phyloP scores from a whole-genome alignment of 2,797 vertebrate species.

The Triplophysa yarkandensis region DNA sequence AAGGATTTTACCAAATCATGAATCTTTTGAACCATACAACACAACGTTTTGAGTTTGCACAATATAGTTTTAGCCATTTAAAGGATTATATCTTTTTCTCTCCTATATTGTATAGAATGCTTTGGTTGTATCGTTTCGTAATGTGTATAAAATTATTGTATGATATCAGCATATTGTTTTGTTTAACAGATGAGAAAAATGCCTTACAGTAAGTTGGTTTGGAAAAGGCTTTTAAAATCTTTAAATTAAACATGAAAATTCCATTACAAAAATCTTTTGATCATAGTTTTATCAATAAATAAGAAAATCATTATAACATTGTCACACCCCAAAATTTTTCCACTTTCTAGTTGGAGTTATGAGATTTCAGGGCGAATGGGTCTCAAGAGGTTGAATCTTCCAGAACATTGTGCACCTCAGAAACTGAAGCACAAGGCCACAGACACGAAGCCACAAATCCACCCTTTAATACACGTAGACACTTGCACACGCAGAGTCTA shows the following conservation, averaged over 20 bases:
- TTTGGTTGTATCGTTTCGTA: not conserved
- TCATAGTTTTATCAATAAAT: not conserved
- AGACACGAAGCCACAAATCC: constrained; percentile 51
- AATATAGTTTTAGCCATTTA: too few species aligned
- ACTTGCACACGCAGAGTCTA: constrained; percentile 24
- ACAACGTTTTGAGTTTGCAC: not conserved
- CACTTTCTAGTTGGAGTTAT: constrained; percentile 9
- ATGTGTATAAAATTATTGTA: not conserved
- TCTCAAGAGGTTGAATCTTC: constrained; percentile 48
- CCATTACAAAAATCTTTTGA: not conserved
- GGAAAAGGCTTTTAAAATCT: not conserved
- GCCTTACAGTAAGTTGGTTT: not conserved
- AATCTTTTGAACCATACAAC: not conserved
- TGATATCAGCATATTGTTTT: not conserved
- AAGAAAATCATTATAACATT: constrained; percentile 3
- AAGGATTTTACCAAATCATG: not conserved
- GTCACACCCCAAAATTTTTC: not conserved
- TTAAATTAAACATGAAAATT: not conserved
- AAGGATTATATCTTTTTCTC: not conserved
- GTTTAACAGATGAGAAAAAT: not conserved
- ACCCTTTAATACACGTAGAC: constrained; percentile 29
- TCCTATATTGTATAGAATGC: not conserved
- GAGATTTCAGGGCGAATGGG: constrained; percentile 42
- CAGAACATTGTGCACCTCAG: constrained; percentile 45
- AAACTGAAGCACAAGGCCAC: constrained; percentile 44